Evolutionary conservation across 2,888 invertebrate genomes (phyloP), one percentile per base, ranked within the genome.

Genomic region (Mycalesis mineus): DNA sequence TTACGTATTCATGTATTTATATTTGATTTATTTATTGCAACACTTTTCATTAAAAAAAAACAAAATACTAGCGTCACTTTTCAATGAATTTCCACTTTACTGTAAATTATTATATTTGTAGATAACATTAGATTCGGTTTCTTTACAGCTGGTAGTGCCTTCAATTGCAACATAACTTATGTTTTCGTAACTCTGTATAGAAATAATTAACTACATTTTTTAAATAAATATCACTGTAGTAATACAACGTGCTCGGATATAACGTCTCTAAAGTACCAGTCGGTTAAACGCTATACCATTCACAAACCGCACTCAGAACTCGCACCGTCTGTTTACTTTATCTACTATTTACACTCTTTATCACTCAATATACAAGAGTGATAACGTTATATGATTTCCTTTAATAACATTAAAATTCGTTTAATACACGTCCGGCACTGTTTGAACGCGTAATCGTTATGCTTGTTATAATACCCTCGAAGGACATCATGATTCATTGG

Each of bases 321-420:
- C 55, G 57, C 37, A 45, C 33, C 31, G 40, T 60, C 29, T 37
- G 49, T 39, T 51, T 40, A 31, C 31, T 57, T 64, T 64, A 66
- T 65, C 65, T 55, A 17, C 8, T 69, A 67, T 68, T 67, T 66
- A 65, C 67, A 64, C 64, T 61, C 54, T 56, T 60, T 68, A 68
- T 68, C 68, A 63, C 41, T 41, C 39, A 33, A 56, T 40, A 56
- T 55, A 50, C 53, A 31, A n/a, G 51, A 15, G 33, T 31, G 1
- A 33, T 47, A 47, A 15, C 15, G 31, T 9, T 47, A 14, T 14
- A 15, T 9, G 22, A 22, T 28, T 39, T 37, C 37, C 49, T 37
- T 37, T 28, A 13, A 44, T 47, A 33, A 22, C 33, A 33, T 1
- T 14, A 31, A 45, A 45, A 39, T 39, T 3, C 31, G 14, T 29